A percentile compares a stretch with the other conserved stretches of the same genome.
Conservation (phyloP, 2,888 invertebrate species). For the Eristalinus aeneus region DNA sequence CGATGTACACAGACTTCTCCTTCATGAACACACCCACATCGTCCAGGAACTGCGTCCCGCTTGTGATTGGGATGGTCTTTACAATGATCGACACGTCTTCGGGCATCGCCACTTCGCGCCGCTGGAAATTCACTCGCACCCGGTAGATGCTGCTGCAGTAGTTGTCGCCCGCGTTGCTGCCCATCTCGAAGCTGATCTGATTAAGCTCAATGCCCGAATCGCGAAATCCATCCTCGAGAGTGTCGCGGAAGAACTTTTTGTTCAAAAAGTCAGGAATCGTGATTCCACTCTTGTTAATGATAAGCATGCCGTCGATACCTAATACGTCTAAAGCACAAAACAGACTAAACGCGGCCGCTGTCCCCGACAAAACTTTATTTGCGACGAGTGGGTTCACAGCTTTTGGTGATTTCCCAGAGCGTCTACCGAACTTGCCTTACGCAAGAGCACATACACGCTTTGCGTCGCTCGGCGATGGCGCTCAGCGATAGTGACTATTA, state of each 20-base stretch:
- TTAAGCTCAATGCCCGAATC: slow-evolving; percentile 72
- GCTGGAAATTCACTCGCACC: slow-evolving; percentile 72
- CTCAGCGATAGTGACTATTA: background rate
- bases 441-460: background rate
- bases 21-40: slow-evolving; percentile 80
- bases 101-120: background rate
- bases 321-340: background rate
- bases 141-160: slow-evolving; percentile 78
- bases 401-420: background rate
- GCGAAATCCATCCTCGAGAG: slow-evolving; percentile 76
- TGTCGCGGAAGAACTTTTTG: slow-evolving; percentile 74
- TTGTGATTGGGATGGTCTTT: slow-evolving; percentile 76
- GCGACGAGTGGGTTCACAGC: background rate
- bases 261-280: slow-evolving; percentile 74
- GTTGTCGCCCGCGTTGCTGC: slow-evolving; percentile 77
- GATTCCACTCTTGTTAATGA: slow-evolving; percentile 23
- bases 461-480: background rate
- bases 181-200: slow-evolving; percentile 75
- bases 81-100: slow-evolving; percentile 75
- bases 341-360: slow-evolving; percentile 10
- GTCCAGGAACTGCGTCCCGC: slow-evolving; percentile 76
- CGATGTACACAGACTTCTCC: slow-evolving; percentile 79
- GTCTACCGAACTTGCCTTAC: background rate
- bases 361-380: background rate
- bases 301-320: slow-evolving; percentile 20